Evolutionary conservation across 1,140 invertebrate genomes (phyloP).

Genomic region (Orchesella cincta): DNA sequence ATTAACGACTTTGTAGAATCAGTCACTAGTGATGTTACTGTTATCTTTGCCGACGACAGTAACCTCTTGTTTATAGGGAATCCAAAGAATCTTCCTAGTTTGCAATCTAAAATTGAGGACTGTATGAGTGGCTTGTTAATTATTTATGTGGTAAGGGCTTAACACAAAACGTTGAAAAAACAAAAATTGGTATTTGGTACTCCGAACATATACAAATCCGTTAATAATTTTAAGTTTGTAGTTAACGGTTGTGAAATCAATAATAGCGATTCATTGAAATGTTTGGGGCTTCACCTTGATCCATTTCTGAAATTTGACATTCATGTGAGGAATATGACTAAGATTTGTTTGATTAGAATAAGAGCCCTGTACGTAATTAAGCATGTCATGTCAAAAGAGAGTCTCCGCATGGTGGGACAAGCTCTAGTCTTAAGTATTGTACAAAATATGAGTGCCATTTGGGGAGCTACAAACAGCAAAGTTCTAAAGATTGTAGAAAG

Average conservation of each 20-base stretch:
- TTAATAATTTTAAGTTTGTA: neutral
- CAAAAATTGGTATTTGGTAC: neutral
- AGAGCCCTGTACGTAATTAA: neutral
- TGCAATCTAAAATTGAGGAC: neutral
- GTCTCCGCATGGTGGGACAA: neutral
- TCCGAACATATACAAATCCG: neutral
- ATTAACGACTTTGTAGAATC: neutral
- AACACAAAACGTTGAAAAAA: neutral
- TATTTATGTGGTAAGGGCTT: neutral
- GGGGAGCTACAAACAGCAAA: neutral
- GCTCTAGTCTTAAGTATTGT: neutral
- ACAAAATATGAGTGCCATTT: neutral
- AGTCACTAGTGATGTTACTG: neutral
- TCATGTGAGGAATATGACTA: neutral
- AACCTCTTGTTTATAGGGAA: neutral
- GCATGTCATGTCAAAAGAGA: neutral
- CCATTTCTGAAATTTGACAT: neutral
- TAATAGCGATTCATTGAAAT: neutral
- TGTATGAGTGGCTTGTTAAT: neutral
- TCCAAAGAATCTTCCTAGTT: neutral
- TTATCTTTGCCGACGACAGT: conserved; percentile 11
- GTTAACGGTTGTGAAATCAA: neutral
- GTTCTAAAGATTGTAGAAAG: neutral
- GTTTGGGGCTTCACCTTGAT: neutral
- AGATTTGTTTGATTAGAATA: neutral